Evolutionary conservation across 2,113 vertebrate genomes (phyloP).

Genomic region (Hucho hucho): DNA sequence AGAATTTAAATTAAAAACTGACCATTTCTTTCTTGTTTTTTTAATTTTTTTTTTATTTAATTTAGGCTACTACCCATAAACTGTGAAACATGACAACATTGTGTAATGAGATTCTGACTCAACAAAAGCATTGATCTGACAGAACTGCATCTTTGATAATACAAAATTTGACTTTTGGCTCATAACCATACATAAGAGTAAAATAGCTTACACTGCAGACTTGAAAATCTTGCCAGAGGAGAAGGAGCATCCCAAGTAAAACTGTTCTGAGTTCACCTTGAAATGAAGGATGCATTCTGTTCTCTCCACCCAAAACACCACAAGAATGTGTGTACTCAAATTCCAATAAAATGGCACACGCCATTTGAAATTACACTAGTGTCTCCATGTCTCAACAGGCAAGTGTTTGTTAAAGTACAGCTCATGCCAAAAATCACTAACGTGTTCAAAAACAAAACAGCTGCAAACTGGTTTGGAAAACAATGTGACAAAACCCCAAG

Average conservation of each 20-base stretch:
- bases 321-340: conserved; percentile 52
- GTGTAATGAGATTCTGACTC: neutral
- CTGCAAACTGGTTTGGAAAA: conserved; percentile 26
- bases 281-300: conserved; percentile 14
- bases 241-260: neutral
- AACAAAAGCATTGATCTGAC: neutral
- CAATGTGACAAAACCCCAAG: conserved; percentile 40
- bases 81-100: neutral
- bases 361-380: conserved; percentile 23
- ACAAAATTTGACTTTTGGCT: neutral
- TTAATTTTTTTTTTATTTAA: neutral
- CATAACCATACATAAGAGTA: neutral
- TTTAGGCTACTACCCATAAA: neutral
- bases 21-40: neutral
- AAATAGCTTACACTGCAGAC: neutral
- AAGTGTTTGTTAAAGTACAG: conserved; percentile 43
- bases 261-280: conserved; percentile 46
- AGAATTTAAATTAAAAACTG: neutral
- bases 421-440: conserved; percentile 46
- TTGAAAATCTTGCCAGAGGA: neutral
- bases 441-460: conserved; percentile 19
- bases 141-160: neutral
- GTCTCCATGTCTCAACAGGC: conserved; percentile 50
- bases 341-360: conserved; percentile 29
- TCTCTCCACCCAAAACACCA: conserved; percentile 48